These are phyloP conservation scores for Drosophila sordidula DNA, from an alignment of 2,888 invertebrate genomes.

Conservation along the genomic window DNA sequence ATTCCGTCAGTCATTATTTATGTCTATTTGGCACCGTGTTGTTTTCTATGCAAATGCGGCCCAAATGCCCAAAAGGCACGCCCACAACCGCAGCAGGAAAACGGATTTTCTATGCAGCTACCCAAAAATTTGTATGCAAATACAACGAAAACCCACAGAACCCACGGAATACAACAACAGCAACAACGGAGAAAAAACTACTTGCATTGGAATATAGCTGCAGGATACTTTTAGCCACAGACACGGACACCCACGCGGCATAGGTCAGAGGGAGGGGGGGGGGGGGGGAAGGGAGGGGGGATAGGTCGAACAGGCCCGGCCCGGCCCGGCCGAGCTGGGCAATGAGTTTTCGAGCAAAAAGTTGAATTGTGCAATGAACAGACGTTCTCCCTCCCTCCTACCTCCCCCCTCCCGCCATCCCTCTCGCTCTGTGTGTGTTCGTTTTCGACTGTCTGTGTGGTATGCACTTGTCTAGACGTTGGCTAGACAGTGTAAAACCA, in stretches of 20 bases:
- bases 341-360: slow-evolving; percentile 80
- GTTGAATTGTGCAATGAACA: slow-evolving; percentile 81
- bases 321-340: slow-evolving; percentile 55
- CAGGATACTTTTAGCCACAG: slow-evolving; percentile 70
- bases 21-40: slow-evolving; percentile 66
- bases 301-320: neutral
- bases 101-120: slow-evolving; percentile 45
- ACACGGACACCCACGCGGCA: slow-evolving; percentile 21
- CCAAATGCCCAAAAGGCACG: slow-evolving; percentile 58
- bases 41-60: slow-evolving; percentile 57
- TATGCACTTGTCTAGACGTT: slow-evolving; percentile 84
- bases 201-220: slow-evolving; percentile 70
- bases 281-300: neutral
- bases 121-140: slow-evolving; percentile 68
- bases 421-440: slow-evolving; percentile 44
- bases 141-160: slow-evolving; percentile 33
- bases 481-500: slow-evolving; percentile 85
- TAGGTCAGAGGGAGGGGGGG: neutral
- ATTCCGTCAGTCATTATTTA: slow-evolving; percentile 76
- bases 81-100: slow-evolving; percentile 65
- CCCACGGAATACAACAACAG: neutral
- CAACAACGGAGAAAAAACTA: slow-evolving; percentile 17
- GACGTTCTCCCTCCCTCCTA: slow-evolving; percentile 28
- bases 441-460: slow-evolving; percentile 72
- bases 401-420: slow-evolving; percentile 24